Evolutionary conservation across 2,888 invertebrate genomes (phyloP).

Genomic region (Molorchus minor): DNA sequence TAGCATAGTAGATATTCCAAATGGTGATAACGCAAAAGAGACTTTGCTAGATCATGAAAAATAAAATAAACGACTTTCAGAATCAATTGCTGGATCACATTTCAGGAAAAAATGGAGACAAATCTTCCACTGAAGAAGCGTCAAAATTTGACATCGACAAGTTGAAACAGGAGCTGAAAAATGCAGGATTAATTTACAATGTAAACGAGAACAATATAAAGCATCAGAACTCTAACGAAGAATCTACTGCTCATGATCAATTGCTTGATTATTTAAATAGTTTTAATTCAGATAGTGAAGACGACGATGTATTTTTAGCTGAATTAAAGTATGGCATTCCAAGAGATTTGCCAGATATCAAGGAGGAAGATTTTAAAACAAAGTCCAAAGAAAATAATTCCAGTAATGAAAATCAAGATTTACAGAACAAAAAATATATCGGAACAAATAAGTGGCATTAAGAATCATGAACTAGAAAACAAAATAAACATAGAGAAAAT

Average conservation of each 20-base stretch:
- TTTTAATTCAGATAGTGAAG: conserved; percentile 29
- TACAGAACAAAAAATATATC: background rate
- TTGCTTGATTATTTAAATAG: conserved; percentile 27
- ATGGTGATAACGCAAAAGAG: conserved; percentile 2
- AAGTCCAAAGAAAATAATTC: conserved; percentile 23
- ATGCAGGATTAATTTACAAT: conserved; percentile 32
- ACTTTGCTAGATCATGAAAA: conserved; percentile 40
- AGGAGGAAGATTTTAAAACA: conserved; percentile 33
- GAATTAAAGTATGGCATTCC: background rate
- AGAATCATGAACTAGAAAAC: background rate
- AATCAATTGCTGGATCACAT: conserved; percentile 45
- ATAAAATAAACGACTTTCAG: conserved; percentile 43
- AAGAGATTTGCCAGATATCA: conserved; percentile 37
- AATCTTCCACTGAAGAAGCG: background rate
- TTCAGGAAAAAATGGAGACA: conserved; percentile 37
- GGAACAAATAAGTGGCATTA: background rate
- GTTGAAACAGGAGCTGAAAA: conserved; percentile 37
- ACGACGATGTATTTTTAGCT: background rate
- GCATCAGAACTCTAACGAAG: conserved; percentile 16
- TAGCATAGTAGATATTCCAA: background rate
- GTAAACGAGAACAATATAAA: conserved; percentile 19
- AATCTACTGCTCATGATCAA: conserved; percentile 4
- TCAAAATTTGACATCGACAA: conserved; percentile 39
- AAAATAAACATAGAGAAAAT: conserved; percentile 9
- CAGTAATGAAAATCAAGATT: background rate